Evolutionary conservation across 2,113 vertebrate genomes (phyloP).

Genomic region (Callocephalon fimbriatum): DNA sequence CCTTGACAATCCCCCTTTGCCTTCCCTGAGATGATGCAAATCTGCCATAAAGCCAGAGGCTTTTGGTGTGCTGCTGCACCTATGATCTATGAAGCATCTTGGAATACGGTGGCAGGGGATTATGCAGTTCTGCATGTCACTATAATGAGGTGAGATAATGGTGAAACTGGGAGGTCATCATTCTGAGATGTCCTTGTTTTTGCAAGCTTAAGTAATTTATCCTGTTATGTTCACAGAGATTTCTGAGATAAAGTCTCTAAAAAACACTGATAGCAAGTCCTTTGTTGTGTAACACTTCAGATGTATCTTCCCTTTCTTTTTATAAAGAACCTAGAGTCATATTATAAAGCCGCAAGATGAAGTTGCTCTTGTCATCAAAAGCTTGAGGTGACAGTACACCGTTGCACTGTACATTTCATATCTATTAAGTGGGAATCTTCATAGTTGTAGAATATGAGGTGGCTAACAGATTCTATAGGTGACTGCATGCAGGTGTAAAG

Average conservation of each 20-base stretch:
- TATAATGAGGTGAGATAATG: slow-evolving; percentile 55
- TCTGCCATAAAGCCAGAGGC: background rate
- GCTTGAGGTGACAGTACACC: slow-evolving; percentile 55
- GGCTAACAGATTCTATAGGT: background rate
- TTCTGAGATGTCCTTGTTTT: slow-evolving; percentile 57
- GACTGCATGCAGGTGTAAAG: background rate
- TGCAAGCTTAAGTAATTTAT: slow-evolving; percentile 65
- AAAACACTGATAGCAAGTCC: slow-evolving; percentile 39
- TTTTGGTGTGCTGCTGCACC: background rate
- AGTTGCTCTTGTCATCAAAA: slow-evolving; percentile 66
- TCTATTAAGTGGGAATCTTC: background rate
- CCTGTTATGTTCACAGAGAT: slow-evolving; percentile 58
- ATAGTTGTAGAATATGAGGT: background rate
- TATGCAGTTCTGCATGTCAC: background rate
- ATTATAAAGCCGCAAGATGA: slow-evolving; percentile 62
- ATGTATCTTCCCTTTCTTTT: slow-evolving; percentile 24
- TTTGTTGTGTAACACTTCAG: slow-evolving; percentile 49
- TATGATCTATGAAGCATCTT: background rate
- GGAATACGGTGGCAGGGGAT: background rate
- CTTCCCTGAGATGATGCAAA: background rate
- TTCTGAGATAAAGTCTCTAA: slow-evolving; percentile 71
- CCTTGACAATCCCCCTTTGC: background rate
- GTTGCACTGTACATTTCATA: slow-evolving; percentile 25
- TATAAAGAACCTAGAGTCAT: slow-evolving; percentile 55
- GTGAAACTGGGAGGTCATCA: slow-evolving; percentile 32